Percentiles rank a stretch among this genome's conserved stretches.
Evolutionary conservation across 1,140 invertebrate species (phyloP).

Genomic region (Sitodiplosis mosellana): DNA sequence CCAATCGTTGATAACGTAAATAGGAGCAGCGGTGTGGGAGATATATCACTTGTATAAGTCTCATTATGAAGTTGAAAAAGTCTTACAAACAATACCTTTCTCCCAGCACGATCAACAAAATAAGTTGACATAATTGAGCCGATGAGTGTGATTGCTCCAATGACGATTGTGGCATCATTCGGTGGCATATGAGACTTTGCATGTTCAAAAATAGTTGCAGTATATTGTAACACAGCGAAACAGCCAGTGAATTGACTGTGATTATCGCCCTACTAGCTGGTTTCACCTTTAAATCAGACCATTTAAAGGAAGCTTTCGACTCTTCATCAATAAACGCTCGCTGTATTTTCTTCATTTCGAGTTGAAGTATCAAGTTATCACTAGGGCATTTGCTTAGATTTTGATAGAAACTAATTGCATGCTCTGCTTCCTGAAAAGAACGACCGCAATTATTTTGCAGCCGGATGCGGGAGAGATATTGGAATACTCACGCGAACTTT

Average conservation of each 20-base stretch:
- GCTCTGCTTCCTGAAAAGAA: neutral
- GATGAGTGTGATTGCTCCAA: conserved; percentile 37
- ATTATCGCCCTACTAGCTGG: neutral
- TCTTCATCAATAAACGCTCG: no score
- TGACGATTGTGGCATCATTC: conserved; percentile 50
- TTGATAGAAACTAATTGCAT: neutral
- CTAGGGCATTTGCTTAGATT: neutral
- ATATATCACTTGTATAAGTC: no score
- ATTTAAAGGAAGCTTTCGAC: neutral
- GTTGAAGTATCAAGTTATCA: neutral
- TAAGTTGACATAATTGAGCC: neutral
- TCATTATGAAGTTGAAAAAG: no score
- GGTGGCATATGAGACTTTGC: conserved; percentile 37
- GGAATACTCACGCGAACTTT: no score
- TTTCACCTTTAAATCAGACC: no score
- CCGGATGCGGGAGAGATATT: no score
- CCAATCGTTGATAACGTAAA: no score
- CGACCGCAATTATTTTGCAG: no score
- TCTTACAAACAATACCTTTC: no score
- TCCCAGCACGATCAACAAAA: conserved; percentile 23
- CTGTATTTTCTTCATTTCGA: neutral
- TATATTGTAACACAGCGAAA: conserved; percentile 33
- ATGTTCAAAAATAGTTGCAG: conserved; percentile 40
- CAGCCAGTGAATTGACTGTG: conserved; percentile 31
- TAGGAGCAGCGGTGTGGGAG: no score